Percentiles rank a stretch among this genome's conserved stretches.
These are phyloP conservation scores for Archips crataeganus DNA, from an alignment of 2,888 invertebrate genomes.

Conservation along the genomic window DNA sequence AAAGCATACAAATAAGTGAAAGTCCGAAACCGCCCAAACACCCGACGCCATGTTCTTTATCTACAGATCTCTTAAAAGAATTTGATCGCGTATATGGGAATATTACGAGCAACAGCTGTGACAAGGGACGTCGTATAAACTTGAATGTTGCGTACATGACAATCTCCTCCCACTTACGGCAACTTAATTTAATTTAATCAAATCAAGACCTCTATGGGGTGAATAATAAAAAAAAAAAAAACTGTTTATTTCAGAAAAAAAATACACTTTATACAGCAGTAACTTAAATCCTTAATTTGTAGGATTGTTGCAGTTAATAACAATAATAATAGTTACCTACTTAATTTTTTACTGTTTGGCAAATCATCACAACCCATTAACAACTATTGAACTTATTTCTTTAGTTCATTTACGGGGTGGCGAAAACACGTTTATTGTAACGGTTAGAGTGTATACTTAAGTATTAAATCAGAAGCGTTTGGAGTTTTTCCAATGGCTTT, in stretches of 20 bases:
- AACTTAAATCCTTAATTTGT: too few relatives aligned
- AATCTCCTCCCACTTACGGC: conserved; percentile 9
- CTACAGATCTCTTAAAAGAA: conserved; percentile 84
- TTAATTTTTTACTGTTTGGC: too few relatives aligned
- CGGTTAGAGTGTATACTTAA: conserved; percentile 19
- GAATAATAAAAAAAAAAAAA: too few relatives aligned
- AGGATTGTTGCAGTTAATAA: too few relatives aligned
- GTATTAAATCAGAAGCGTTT: conserved; percentile 48
- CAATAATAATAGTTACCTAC: too few relatives aligned
- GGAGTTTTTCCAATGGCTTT: conserved; percentile 50
- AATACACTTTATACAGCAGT: too few relatives aligned
- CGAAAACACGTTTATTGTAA: conserved; percentile 24
- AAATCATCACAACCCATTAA: too few relatives aligned
- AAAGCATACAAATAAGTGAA: conserved; percentile 85
- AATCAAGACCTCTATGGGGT: conserved; percentile 4
- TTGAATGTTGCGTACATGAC: conserved; percentile 62
- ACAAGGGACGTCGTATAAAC: conserved; percentile 79
- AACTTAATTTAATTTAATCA: conserved; percentile 24
- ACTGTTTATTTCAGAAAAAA: too few relatives aligned
- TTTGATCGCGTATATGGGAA: conserved; percentile 84
- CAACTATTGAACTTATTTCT: neutral
- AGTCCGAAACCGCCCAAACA: conserved; percentile 81
- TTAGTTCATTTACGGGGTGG: neutral
- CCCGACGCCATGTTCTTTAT: conserved; percentile 83
- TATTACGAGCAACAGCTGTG: conserved; percentile 84